Evolutionary conservation across 2,113 vertebrate species (phyloP).

Genomic region (Uropsilus gracilis): DNA sequence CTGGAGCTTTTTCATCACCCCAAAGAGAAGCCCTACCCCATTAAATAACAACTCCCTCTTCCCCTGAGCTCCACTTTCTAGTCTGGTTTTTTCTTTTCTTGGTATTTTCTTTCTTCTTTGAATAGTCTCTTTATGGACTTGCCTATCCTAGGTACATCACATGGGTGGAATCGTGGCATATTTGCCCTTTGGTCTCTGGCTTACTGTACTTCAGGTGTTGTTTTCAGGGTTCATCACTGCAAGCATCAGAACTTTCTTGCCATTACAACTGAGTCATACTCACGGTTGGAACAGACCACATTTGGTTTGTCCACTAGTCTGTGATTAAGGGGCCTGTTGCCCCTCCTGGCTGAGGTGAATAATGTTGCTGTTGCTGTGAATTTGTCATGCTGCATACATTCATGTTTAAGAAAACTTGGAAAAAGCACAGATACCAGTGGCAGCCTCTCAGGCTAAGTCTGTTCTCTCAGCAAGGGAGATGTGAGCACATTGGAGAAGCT

Average conservation of each 20-base stretch:
- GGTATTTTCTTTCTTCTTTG: background rate
- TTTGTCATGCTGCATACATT: background rate
- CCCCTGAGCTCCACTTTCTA: background rate
- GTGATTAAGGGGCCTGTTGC: background rate
- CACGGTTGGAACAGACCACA: background rate
- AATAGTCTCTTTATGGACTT: background rate
- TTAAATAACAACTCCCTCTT: background rate
- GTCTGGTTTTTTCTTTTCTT: background rate
- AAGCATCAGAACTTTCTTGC: background rate
- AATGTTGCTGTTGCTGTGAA: background rate
- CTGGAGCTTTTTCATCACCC: background rate
- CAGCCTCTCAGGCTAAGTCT: background rate
- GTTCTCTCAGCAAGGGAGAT: background rate
- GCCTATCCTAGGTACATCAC: background rate
- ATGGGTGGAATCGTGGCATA: background rate
- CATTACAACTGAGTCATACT: background rate
- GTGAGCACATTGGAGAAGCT: background rate
- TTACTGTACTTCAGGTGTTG: background rate
- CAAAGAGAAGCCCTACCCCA: background rate
- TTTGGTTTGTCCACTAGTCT: background rate
- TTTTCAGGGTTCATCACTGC: background rate
- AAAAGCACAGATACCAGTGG: background rate
- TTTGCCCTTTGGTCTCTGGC: background rate
- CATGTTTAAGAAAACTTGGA: conserved; percentile 31
- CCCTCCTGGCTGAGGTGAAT: background rate